phyloP scores from a whole-genome alignment of 2,113 vertebrate genomes.

The Salvelinus sp. region DNA sequence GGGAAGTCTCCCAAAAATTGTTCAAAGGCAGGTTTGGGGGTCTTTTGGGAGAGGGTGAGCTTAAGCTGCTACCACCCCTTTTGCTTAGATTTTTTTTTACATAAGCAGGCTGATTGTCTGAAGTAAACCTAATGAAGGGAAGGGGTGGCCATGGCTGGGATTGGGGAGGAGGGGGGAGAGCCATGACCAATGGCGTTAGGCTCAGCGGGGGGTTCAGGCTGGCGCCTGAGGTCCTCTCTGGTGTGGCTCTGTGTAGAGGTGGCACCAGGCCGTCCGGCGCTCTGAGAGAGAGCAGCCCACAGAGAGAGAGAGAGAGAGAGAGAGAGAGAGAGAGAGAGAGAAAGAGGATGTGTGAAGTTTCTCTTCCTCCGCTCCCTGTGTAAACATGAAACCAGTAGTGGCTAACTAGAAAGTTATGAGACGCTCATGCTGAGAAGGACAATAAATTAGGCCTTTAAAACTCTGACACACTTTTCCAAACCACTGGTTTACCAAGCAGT shows the following conservation, averaged over 20 bases:
- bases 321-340: constrained; percentile 23
- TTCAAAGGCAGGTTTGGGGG: constrained; percentile 79
- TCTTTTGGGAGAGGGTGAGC: constrained; percentile 72
- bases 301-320: constrained; percentile 39
- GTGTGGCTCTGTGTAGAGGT: constrained; percentile 56
- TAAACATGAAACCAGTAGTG: constrained; percentile 82
- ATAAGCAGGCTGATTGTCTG: constrained; percentile 49
- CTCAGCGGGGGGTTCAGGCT: constrained; percentile 77
- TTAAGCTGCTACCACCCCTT: constrained; percentile 53
- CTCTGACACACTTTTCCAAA: constrained; percentile 73
- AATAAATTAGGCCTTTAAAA: constrained; percentile 81
- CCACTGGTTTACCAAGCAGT: constrained; percentile 53
- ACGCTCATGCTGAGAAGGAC: constrained; percentile 76
- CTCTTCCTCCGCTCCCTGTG: constrained; percentile 61
- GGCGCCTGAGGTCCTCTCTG: constrained; percentile 79
- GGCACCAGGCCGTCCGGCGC: constrained; percentile 57
- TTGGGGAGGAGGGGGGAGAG: constrained; percentile 44
- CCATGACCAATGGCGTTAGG: constrained; percentile 76
- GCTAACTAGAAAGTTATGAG: constrained; percentile 83
- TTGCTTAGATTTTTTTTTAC: constrained; percentile 37
- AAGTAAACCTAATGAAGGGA: constrained; percentile 65
- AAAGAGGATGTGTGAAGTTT: constrained; percentile 74
- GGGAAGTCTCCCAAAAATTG: constrained; percentile 78
- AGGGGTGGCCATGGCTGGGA: constrained; percentile 35
- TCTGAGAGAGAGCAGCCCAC: constrained; percentile 25